Base-by-base conservation (phyloP, 2,797 vertebrate species). In the Myioborus miniatus region DNA sequence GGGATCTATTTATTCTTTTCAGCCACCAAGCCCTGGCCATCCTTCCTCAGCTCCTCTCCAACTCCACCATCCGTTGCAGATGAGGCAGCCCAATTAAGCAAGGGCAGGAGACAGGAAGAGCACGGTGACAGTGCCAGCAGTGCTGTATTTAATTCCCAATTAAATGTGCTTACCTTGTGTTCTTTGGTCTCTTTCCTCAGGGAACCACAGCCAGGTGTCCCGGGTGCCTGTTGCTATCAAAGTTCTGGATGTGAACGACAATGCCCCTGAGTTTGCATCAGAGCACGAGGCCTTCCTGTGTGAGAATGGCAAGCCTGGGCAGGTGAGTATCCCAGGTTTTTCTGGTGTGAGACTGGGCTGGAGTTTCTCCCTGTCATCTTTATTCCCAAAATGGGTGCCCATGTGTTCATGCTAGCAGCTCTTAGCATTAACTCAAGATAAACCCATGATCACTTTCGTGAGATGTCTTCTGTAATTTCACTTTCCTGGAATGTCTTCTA, bases 231-330 rank as follows among this genome's bases (percentile, higher is more conserved):
- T 99, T 94, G 98, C 99, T 83, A 99, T 99, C 97, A 98, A 99
- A 98, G 99, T 99, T 91, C 98, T 99, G 91, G 99, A 99, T 98
- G 98, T 99, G 95, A 99, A 99, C 43, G 99, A 99, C 98, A 99
- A 99, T 16, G 99, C 99, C 83, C 99, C 99, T 9, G 99, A 99
- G 96, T 99, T 99, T 95, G 99, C 99, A 85, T 98, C 98, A 1
- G 98, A 99, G 94, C 99, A 99, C 37, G 99, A 99, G 97, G 98
- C 99, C 80, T 99, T 99, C 97, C 98, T 99, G 81, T 99, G 99
- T 97, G 99, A 99, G 97, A 99, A 99, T 94, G 99, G 99, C 96
- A 99, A 99, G 98, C 98, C 99, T 77, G 99, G 99, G 95, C 99
- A 99, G 98, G 99, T 99, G 98, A 98, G 98, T 96, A 93, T 92